Evolutionary conservation across 2,113 vertebrate species (phyloP), one percentile per base, ranked within the genome.

Genomic region (Cranoglanis bouderius): DNA sequence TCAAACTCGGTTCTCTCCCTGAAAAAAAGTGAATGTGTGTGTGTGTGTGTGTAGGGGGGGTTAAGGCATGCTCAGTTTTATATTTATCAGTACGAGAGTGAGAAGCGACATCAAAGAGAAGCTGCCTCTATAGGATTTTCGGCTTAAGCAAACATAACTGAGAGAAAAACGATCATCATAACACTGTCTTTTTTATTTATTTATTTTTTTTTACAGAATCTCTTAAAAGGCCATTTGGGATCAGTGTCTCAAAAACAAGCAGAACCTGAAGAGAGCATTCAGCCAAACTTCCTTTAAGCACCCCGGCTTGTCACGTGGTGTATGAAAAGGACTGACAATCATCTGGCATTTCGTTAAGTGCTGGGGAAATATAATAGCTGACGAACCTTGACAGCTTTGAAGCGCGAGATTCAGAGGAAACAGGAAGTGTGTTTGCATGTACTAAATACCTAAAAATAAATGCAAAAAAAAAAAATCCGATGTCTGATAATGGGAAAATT

Each of bases 91-190:
- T 92, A 90, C 90, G 53, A 93, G 93, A 46, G 86, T 72, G 91
- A 89, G 90, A 85, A 86, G 55, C 82, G 86, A 94, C 95, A 92
- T 96, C 94, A 95, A 95, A 96, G 94, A 91, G 49, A 91, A 91
- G 92, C 91, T 92, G 94, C 91, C 91, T 92, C 90, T 93, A 93
- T 90, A 91, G 94, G 94, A 94, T 94, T 95, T 93, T 35, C 89
- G 90, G 94, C 94, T 93, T 94, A 95, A 93, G 92, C 92, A 90
- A 93, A 94, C 93, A 95, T 90, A 55, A 94, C 88, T 91, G 84
- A 26, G 91, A 90, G 49, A 77, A 86, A 75, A 94, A 92, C 85
- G 91, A 91, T 95, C 94, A 92, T 95, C 94, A 91, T 91, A 91
- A 87, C 90, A 91, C 91, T 90, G 92, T 91, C 92, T 80, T 14